Percentiles rank a stretch among this genome's conserved stretches.
Conservation (phyloP, 2,113 vertebrate genomes). For the Calonectris borealis region DNA sequence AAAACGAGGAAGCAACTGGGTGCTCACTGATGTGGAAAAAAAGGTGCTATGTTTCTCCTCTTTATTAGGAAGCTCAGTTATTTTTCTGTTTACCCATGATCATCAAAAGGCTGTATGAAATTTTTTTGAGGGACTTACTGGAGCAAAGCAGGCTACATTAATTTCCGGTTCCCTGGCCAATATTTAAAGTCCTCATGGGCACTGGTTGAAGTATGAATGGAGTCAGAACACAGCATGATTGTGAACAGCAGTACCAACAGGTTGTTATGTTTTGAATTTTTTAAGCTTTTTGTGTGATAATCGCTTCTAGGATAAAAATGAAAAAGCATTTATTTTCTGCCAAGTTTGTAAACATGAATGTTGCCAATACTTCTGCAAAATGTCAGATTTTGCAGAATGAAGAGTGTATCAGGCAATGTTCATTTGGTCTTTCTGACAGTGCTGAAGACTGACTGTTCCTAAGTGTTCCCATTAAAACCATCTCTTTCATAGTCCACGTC, state of each 20-base stretch:
- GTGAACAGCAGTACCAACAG: neutral
- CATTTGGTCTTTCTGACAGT: neutral
- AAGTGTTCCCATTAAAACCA: neutral
- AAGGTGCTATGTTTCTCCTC: neutral
- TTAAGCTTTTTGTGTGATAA: neutral
- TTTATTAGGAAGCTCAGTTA: neutral
- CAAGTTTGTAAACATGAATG: neutral
- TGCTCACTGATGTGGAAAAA: neutral
- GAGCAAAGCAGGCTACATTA: neutral
- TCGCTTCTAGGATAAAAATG: neutral
- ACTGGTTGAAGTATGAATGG: neutral
- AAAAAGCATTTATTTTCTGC: neutral
- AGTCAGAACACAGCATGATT: neutral
- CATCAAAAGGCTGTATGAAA: neutral
- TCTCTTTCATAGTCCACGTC: neutral
- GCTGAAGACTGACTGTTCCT: neutral
- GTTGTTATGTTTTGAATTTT: neutral
- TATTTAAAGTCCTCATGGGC: neutral
- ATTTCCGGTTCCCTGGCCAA: neutral
- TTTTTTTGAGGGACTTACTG: neutral
- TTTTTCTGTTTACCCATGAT: neutral
- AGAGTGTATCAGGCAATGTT: neutral
- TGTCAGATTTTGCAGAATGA: neutral
- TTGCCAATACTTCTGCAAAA: neutral
- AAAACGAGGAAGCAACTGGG: neutral